Evolutionary conservation across 2,113 vertebrate species (phyloP).

Genomic region (Eonycteris spelaea): DNA sequence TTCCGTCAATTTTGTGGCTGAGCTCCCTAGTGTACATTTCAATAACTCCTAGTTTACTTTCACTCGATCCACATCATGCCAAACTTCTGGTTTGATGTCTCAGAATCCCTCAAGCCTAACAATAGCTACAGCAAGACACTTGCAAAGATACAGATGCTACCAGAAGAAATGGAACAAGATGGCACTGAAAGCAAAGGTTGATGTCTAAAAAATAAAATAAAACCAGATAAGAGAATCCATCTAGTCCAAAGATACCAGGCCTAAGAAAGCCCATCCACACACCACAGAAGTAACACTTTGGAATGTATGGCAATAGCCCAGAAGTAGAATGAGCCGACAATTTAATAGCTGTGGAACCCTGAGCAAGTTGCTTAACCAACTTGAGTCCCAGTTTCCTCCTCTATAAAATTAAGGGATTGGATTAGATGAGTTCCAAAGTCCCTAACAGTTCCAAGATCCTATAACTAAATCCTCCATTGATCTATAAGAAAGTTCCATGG

Average conservation of each 20-base stretch:
- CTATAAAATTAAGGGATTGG: neutral
- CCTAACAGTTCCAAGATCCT: neutral
- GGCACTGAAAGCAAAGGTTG: neutral
- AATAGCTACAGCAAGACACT: neutral
- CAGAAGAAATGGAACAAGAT: neutral
- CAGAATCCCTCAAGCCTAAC: neutral
- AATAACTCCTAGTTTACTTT: conserved; percentile 15
- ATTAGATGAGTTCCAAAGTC: neutral
- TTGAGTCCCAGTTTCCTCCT: neutral
- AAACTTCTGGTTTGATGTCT: neutral
- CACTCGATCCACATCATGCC: neutral
- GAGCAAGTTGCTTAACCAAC: neutral
- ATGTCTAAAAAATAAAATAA: neutral
- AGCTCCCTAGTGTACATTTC: conserved; percentile 15
- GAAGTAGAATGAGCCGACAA: neutral
- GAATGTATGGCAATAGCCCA: neutral
- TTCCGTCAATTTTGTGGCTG: neutral
- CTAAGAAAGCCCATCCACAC: neutral
- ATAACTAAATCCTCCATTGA: neutral
- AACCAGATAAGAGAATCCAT: neutral
- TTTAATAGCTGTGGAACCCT: neutral
- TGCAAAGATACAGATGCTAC: neutral
- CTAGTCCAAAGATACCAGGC: neutral
- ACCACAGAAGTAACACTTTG: neutral
- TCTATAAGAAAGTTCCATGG: neutral